phyloP scores from a whole-genome alignment of 2,797 vertebrate genomes.

The Myripristis murdjan region DNA sequence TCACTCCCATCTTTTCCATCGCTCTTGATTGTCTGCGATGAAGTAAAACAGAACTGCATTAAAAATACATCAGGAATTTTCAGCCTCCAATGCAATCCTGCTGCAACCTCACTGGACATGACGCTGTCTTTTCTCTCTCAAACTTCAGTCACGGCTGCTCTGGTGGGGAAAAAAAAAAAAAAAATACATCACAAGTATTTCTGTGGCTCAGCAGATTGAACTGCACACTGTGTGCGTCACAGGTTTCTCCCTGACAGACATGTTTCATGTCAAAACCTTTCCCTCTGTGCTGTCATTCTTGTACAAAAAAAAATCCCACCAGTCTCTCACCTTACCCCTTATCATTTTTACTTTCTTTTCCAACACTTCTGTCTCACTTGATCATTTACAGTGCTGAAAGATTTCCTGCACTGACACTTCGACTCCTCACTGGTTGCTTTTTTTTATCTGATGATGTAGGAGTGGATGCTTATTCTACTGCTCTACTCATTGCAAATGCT shows the following conservation, averaged over 20 bases:
- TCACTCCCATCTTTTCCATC: no score
- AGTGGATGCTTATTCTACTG: neutral
- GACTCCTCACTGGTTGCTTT: neutral
- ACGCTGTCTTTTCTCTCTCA: no score
- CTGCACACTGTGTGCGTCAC: neutral
- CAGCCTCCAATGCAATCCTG: no score
- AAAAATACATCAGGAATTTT: no score
- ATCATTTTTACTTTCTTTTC: neutral
- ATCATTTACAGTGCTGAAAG: no score
- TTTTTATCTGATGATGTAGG: neutral
- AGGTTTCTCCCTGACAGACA: neutral
- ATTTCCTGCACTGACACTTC: neutral
- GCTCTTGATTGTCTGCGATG: no score
- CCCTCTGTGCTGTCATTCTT: neutral
- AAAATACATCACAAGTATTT: neutral
- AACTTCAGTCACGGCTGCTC: no score
- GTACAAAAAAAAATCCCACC: no score
- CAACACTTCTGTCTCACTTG: no score
- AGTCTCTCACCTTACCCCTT: neutral
- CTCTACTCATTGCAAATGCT: slow-evolving; percentile 5
- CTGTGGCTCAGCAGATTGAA: neutral
- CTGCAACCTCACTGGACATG: no score
- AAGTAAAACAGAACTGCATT: no score
- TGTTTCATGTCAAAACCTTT: neutral
- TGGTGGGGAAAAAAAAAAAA: no score